These are phyloP conservation scores for Poeciliopsis turrubarensis DNA, from an alignment of 2,113 vertebrate species.

Conservation along the genomic window DNA sequence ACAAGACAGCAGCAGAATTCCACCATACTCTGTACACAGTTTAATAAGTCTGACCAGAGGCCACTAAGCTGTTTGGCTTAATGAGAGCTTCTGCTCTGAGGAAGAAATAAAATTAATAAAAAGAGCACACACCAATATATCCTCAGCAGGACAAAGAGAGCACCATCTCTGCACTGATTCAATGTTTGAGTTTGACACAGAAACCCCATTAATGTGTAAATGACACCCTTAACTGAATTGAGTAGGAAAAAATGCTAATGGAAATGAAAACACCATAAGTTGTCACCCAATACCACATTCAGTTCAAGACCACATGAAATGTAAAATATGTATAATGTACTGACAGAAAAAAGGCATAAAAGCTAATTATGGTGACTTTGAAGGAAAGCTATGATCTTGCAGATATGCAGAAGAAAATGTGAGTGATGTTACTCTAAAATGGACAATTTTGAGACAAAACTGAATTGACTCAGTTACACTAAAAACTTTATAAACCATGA, in stretches of 20 bases:
- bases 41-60: constrained; percentile 36
- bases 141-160: constrained; percentile 37
- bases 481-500: neutral
- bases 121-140: constrained; percentile 28
- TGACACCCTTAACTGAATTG: constrained; percentile 75
- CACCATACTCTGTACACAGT: constrained; percentile 15
- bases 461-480: neutral
- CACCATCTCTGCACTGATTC: constrained; percentile 53
- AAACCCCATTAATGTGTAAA: constrained; percentile 74
- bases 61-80: constrained; percentile 48
- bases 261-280: constrained; percentile 58
- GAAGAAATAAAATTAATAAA: constrained; percentile 22
- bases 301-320: constrained; percentile 23
- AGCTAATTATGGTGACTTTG: constrained; percentile 12
- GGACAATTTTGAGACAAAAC: neutral
- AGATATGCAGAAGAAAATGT: neutral
- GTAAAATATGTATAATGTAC: constrained; percentile 47
- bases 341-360: constrained; percentile 18
- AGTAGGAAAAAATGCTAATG: constrained; percentile 55
- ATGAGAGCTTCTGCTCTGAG: constrained; percentile 49
- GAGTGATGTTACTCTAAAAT: neutral
- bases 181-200: constrained; percentile 66
- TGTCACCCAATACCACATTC: constrained; percentile 34
- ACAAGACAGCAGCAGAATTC: constrained; percentile 1
- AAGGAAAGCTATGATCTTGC: neutral